Evolutionary conservation across 2,888 invertebrate species (phyloP).

Genomic region (Tachina fera): DNA sequence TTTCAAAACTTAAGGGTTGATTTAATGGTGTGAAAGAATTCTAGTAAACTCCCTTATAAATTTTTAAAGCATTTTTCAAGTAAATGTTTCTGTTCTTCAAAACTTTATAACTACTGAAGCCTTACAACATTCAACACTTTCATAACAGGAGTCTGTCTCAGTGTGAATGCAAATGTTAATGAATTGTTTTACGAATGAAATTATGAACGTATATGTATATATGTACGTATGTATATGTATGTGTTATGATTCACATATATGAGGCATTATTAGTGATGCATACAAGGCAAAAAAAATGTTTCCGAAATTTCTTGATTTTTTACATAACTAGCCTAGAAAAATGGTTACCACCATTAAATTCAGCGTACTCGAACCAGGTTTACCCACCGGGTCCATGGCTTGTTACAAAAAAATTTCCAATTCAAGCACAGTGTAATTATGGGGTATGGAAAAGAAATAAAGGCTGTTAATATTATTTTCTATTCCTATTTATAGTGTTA

Average conservation of each 20-base stretch:
- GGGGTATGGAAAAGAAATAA: too few species aligned
- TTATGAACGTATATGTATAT: not conserved
- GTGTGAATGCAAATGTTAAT: not conserved
- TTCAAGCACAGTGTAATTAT: too few species aligned
- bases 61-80: not conserved
- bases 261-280: not conserved
- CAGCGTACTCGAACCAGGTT: too few species aligned
- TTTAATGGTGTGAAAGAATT: constrained; percentile 50
- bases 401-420: too few species aligned
- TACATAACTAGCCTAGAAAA: too few species aligned
- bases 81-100: not conserved
- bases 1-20: constrained; percentile 50
- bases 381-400: too few species aligned
- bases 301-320: too few species aligned
- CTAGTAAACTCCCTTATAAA: constrained; percentile 22
- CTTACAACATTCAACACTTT: constrained; percentile 24
- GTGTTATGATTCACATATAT: not conserved
- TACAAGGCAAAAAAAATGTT: too few species aligned
- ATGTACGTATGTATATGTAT: too few species aligned
- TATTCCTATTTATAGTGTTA: too few species aligned
- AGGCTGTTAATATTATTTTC: too few species aligned
- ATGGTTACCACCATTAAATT: too few species aligned
- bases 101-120: constrained; percentile 27
- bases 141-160: not conserved
- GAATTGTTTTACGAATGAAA: not conserved